phyloP scores from a whole-genome alignment of 2,113 vertebrate genomes.

The Oplegnathus fasciatus region DNA sequence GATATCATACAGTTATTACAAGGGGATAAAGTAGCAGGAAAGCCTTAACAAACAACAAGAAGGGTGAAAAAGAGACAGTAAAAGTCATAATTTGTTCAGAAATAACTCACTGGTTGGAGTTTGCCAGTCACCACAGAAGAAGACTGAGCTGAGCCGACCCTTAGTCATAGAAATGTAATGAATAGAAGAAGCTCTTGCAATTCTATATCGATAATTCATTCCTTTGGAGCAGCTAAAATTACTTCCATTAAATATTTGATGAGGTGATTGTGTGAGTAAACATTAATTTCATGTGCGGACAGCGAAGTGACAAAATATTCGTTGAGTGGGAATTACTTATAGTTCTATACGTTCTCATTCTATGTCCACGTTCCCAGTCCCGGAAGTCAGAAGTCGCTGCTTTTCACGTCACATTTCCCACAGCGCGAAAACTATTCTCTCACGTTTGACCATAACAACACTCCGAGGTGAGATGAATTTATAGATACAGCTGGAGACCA shows the following conservation, averaged over 20 bases:
- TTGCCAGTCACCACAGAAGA: neutral
- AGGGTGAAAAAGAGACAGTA: neutral
- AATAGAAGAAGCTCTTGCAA: neutral
- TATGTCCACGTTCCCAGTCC: neutral
- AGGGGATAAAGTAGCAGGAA: neutral
- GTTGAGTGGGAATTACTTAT: no score
- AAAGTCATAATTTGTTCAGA: neutral
- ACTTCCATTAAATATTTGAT: neutral
- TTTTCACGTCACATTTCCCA: constrained; percentile 4
- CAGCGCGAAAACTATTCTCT: constrained; percentile 57
- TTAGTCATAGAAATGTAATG: neutral
- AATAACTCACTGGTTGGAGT: neutral
- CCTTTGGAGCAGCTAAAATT: no score
- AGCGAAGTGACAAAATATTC: no score
- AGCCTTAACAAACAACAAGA: no score
- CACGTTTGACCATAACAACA: neutral
- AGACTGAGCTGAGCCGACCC: neutral
- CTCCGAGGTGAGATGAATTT: neutral
- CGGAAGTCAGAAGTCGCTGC: constrained; percentile 50
- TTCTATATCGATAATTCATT: neutral
- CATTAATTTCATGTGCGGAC: no score
- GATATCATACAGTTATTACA: neutral
- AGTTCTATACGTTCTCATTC: neutral
- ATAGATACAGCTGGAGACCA: fast-evolving
- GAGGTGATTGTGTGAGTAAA: neutral